phyloP scores from a whole-genome alignment of 1,140 invertebrate genomes.

The Drosophila tristis region DNA sequence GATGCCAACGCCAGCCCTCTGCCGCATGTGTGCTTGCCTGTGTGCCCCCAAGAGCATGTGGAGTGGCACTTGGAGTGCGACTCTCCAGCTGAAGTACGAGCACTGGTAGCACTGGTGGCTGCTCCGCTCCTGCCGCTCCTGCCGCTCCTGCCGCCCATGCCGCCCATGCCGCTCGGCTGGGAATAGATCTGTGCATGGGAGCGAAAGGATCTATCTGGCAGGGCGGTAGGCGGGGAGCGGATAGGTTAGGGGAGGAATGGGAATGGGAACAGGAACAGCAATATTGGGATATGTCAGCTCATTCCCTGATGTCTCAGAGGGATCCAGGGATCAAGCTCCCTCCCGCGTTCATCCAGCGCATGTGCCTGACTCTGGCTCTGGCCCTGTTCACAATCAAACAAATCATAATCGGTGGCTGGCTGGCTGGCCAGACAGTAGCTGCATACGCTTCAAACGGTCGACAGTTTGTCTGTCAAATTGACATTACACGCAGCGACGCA shows the following conservation, averaged over 20 bases:
- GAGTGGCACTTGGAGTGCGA: slow-evolving; percentile 73
- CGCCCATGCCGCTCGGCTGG: too few species aligned
- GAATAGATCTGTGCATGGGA: slow-evolving; percentile 16
- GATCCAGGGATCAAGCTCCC: too few species aligned
- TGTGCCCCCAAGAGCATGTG: slow-evolving; percentile 62
- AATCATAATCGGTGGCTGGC: slow-evolving; percentile 75
- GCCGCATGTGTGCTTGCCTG: too few species aligned
- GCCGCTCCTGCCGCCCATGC: too few species aligned
- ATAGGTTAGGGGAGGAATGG: too few species aligned
- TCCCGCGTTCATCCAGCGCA: background rate
- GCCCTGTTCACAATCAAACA: slow-evolving; percentile 38
- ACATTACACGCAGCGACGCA: slow-evolving; percentile 69
- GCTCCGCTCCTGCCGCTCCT: background rate
- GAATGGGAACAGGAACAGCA: too few species aligned
- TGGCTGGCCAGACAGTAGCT: slow-evolving; percentile 71
- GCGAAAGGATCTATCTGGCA: background rate
- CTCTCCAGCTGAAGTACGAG: slow-evolving; percentile 60
- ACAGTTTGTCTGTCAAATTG: slow-evolving; percentile 83
- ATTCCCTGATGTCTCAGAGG: too few species aligned
- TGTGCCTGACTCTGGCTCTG: slow-evolving; percentile 1
- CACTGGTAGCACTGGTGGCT: background rate
- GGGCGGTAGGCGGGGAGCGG: too few species aligned
- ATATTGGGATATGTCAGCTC: too few species aligned
- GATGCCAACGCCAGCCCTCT: slow-evolving; percentile 54
- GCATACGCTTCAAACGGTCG: slow-evolving; percentile 79